Evolutionary conservation across 2,888 invertebrate genomes (phyloP).

Genomic region (Arrhopalites spinosus): DNA sequence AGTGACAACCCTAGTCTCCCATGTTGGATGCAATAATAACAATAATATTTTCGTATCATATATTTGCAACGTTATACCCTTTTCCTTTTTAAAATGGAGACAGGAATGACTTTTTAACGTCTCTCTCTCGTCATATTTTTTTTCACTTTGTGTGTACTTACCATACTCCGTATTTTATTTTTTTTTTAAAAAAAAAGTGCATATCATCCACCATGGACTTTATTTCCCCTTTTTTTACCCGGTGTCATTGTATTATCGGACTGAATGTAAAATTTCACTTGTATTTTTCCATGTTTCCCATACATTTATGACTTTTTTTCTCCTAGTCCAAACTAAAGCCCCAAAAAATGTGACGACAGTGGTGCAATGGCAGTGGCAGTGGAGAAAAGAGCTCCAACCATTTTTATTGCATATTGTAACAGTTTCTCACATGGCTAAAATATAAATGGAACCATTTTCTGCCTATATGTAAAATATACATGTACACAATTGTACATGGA

Average conservation of each 20-base stretch:
- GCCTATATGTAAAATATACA: not conserved
- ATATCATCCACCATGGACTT: no score
- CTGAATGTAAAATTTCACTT: not conserved
- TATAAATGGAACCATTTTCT: constrained; percentile 11
- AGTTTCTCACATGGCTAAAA: not conserved
- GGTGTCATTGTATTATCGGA: not conserved
- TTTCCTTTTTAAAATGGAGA: not conserved
- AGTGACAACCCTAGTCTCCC: not conserved
- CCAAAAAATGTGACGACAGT: constrained; percentile 16
- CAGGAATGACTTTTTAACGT: not conserved
- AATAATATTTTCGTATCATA: constrained; percentile 23
- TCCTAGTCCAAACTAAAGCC: not conserved
- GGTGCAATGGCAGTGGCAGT: no score
- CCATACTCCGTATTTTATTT: constrained; percentile 11
- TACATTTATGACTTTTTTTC: not conserved
- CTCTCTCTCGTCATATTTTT: not conserved
- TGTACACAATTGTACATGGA: not conserved
- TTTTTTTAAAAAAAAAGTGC: no score
- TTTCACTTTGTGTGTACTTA: not conserved
- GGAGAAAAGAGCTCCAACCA: no score
- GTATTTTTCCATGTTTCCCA: not conserved
- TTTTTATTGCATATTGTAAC: constrained; percentile 18
- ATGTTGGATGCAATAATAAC: not conserved
- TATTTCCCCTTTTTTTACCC: not conserved
- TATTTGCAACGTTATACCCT: constrained; percentile 10